These are phyloP conservation scores for Falco novaeseelandiae DNA, from an alignment of 2,797 vertebrate genomes.

Conservation along the genomic window DNA sequence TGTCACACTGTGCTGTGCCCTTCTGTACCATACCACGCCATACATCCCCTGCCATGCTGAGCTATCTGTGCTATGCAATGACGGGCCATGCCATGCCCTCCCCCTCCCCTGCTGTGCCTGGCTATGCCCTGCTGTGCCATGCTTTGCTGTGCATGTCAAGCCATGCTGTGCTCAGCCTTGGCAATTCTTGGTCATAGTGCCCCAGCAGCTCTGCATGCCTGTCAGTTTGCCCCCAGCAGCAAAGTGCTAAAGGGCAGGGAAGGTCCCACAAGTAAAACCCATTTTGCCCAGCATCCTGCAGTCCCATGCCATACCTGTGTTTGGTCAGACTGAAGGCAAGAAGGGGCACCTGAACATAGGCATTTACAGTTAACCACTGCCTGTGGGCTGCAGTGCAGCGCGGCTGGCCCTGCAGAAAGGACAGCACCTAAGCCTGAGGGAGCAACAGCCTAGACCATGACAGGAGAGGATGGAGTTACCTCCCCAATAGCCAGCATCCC, in stretches of 20 bases:
- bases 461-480: neutral
- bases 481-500: neutral
- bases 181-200: too few relatives aligned
- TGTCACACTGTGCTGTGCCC: neutral
- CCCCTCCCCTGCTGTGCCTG: too few relatives aligned
- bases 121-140: too few relatives aligned
- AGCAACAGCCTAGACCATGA: neutral
- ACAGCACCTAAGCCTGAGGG: too few relatives aligned
- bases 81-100: neutral
- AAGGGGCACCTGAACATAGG: neutral
- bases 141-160: too few relatives aligned
- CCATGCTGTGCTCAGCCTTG: too few relatives aligned
- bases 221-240: neutral
- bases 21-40: neutral
- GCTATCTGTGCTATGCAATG: neutral
- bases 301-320: neutral
- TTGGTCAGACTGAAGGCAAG: neutral
- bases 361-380: neutral
- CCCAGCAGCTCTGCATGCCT: neutral
- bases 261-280: neutral
- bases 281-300: neutral
- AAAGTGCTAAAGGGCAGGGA: neutral
- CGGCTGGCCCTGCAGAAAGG: neutral
- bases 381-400: neutral
- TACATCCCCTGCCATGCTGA: neutral